phyloP scores from a whole-genome alignment of 2,113 vertebrate genomes.

The Leptosomus discolor region DNA sequence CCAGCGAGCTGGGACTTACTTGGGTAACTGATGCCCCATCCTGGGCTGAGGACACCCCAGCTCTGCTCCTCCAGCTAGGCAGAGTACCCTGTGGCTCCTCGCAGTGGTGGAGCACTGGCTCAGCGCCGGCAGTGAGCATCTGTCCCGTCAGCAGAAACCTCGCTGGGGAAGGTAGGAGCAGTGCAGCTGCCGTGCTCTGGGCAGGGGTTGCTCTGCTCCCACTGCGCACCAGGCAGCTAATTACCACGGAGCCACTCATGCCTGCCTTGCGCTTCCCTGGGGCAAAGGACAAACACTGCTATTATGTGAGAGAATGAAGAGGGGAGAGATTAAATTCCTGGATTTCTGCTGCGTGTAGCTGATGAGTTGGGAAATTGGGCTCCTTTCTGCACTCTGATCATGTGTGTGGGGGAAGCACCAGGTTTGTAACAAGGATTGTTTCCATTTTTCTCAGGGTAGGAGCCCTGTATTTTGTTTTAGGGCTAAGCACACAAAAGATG shows the following conservation, averaged over 20 bases:
- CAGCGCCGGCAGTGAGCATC: neutral
- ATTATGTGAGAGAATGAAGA: constrained; percentile 30
- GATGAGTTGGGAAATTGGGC: constrained; percentile 10
- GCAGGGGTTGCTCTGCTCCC: neutral
- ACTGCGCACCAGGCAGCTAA: neutral
- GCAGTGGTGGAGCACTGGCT: neutral
- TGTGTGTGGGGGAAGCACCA: neutral
- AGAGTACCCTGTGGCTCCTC: rapidly evolving
- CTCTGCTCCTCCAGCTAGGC: rapidly evolving
- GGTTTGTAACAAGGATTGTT: neutral
- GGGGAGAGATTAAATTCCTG: constrained; percentile 34
- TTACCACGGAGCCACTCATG: neutral
- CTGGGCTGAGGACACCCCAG: rapidly evolving
- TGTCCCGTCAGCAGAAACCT: rapidly evolving
- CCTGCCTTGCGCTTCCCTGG: neutral
- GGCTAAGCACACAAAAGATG: neutral
- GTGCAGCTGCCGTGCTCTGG: neutral
- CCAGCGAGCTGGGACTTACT: neutral
- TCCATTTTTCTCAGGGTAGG: neutral
- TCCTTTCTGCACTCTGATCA: neutral
- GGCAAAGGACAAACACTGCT: constrained; percentile 23
- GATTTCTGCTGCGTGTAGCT: neutral
- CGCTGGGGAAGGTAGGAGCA: neutral
- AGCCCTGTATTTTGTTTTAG: neutral
- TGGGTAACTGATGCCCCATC: neutral